A percentile compares a stretch with the other conserved stretches of the same genome.
Conservation (phyloP, 2,113 vertebrate genomes). For the Clarias macrocephalus region DNA sequence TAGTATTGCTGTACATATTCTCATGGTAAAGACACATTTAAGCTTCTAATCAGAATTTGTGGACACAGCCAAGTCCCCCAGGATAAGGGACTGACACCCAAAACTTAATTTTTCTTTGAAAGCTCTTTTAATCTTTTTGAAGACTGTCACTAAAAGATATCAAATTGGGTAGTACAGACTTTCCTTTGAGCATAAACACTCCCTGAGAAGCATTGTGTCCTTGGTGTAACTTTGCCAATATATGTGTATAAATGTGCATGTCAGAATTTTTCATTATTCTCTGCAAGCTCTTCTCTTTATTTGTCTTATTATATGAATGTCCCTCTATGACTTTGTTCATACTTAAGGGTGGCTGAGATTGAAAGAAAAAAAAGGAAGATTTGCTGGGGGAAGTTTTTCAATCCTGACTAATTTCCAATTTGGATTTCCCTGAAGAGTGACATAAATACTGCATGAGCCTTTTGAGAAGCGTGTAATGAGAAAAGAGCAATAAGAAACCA, state of each 20-base stretch:
- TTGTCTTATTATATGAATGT: conserved; percentile 31
- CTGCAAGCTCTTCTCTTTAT: conserved; percentile 34
- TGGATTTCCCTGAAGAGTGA: conserved; percentile 54
- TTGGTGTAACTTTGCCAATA: conserved; percentile 41
- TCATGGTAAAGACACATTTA: conserved; percentile 27
- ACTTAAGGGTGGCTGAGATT: conserved; percentile 1
- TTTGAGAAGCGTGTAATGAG: conserved; percentile 58
- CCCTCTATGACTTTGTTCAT: conserved; percentile 35
- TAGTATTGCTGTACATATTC: neutral
- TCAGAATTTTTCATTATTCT: conserved; percentile 27
- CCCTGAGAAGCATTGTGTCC: conserved; percentile 45
- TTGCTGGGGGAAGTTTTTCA: conserved; percentile 37
- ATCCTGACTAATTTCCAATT: conserved; percentile 53
- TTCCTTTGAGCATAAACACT: conserved; percentile 45
- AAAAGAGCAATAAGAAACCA: conserved; percentile 52
- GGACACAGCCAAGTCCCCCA: conserved; percentile 31
- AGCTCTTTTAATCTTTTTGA: conserved; percentile 46
- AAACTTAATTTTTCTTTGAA: conserved; percentile 12
- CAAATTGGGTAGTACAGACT: conserved; percentile 29
- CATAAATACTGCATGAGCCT: conserved; percentile 47
- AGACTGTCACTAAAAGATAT: conserved; percentile 21
- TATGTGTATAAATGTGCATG: neutral
- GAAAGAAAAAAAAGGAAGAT: conserved; percentile 23
- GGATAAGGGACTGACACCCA: conserved; percentile 27
- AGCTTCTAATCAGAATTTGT: conserved; percentile 21